Conservation (phyloP, 2,113 vertebrate species). For the Dinomys branickii region DNA sequence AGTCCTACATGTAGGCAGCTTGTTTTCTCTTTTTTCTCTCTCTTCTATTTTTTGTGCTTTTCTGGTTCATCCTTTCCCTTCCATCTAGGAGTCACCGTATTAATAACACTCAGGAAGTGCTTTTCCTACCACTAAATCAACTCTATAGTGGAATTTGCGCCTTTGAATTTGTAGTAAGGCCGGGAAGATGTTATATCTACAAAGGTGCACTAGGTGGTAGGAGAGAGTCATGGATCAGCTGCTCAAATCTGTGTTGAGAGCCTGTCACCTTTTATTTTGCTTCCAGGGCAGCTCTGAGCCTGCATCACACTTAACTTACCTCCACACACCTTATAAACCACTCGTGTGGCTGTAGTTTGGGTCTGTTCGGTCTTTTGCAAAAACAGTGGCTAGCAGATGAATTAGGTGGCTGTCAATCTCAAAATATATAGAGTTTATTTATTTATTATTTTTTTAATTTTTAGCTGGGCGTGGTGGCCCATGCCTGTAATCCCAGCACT, state of each 20-base stretch:
- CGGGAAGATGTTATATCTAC: not conserved
- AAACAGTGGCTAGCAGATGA: not conserved
- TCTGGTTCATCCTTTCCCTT: not conserved
- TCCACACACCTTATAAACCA: not conserved
- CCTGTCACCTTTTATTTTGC: not conserved
- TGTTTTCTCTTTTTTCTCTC: not conserved
- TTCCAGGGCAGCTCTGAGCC: not conserved
- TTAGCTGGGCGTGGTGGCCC: not conserved
- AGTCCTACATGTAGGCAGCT: not conserved
- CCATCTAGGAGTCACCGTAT: not conserved
- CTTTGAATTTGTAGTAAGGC: not conserved
- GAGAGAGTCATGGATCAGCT: not conserved
- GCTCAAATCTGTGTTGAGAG: not conserved
- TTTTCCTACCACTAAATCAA: not conserved
- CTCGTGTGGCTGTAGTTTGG: not conserved
- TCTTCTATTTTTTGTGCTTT: not conserved
- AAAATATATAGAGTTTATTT: too few relatives aligned
- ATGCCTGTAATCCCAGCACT: not conserved
- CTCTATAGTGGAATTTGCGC: not conserved
- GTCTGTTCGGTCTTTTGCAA: not conserved
- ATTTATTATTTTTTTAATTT: too few relatives aligned
- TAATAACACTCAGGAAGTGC: not conserved
- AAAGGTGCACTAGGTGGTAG: conserved; percentile 58
- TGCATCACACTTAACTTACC: not conserved
- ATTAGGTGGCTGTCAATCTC: not conserved